Evolutionary conservation across 2,797 vertebrate genomes (phyloP).

Genomic region (Emydoidea blandingii): DNA sequence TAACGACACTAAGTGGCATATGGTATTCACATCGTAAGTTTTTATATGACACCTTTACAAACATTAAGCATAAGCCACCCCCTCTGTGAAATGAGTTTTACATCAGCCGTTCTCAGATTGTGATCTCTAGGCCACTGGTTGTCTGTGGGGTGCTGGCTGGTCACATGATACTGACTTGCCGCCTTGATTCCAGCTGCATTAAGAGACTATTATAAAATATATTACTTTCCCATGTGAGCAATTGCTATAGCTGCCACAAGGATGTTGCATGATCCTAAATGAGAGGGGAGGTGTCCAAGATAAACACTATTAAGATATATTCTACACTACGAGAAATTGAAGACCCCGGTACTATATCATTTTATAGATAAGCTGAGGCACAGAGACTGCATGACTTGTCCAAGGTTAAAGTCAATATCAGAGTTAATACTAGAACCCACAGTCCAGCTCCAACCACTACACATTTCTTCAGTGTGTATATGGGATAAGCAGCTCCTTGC

Average conservation of each 20-base stretch:
- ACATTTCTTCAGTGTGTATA: neutral
- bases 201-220: conserved; percentile 12
- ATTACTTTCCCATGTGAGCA: neutral
- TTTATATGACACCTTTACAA: fast-evolving
- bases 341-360: neutral
- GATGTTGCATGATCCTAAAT: neutral
- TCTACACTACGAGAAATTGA: fast-evolving
- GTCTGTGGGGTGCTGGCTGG: neutral
- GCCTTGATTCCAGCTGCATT: conserved; percentile 23
- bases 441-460: neutral
- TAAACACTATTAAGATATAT: neutral
- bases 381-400: neutral
- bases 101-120: neutral
- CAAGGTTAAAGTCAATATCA: neutral
- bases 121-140: fast-evolving
- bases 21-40: neutral
- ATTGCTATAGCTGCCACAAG: neutral
- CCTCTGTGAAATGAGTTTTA: neutral
- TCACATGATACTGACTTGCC: neutral
- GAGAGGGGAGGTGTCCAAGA: neutral
- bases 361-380: neutral
- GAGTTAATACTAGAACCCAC: fast-evolving
- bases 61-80: fast-evolving
- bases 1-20: neutral
- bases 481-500: neutral